A percentile compares a stretch with the other conserved stretches of the same genome.
Evolutionary conservation across 2,797 vertebrate genomes (phyloP).

Genomic region (Neopelma chrysocephalum): DNA sequence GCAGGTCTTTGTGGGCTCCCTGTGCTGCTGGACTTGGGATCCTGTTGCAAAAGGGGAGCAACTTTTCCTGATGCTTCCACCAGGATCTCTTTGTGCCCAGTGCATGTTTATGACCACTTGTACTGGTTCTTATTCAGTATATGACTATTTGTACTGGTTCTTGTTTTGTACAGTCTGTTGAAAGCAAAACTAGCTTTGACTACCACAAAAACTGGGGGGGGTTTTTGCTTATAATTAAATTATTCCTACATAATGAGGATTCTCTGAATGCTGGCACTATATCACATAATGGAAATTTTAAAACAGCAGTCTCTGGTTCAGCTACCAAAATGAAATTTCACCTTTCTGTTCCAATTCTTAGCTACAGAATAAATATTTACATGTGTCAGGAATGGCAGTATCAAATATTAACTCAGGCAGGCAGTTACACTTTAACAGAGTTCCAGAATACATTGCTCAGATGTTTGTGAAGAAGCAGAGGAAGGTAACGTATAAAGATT

Average conservation of each 20-base stretch:
- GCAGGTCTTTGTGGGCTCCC: neutral
- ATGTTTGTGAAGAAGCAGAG: neutral
- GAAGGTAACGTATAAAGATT: neutral
- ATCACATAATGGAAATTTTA: neutral
- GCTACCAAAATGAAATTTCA: neutral
- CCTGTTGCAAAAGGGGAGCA: neutral
- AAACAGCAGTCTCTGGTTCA: neutral
- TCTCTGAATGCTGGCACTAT: neutral
- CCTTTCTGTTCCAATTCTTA: neutral
- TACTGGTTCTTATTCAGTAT: neutral
- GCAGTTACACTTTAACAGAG: constrained; percentile 15
- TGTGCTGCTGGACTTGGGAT: neutral
- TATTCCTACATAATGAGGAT: neutral
- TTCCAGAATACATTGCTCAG: neutral
- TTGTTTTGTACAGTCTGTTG: neutral
- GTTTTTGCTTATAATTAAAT: neutral
- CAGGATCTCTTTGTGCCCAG: neutral
- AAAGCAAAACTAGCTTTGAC: neutral
- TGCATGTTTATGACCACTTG: neutral
- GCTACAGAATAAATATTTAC: neutral
- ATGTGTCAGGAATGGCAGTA: neutral
- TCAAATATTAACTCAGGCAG: constrained; percentile 9
- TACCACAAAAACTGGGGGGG: neutral
- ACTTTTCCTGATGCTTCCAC: neutral
- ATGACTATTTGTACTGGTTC: neutral